A percentile compares a stretch with the other conserved stretches of the same genome.
Evolutionary conservation across 2,797 vertebrate genomes (phyloP).

Genomic region (Capromys pilorides): DNA sequence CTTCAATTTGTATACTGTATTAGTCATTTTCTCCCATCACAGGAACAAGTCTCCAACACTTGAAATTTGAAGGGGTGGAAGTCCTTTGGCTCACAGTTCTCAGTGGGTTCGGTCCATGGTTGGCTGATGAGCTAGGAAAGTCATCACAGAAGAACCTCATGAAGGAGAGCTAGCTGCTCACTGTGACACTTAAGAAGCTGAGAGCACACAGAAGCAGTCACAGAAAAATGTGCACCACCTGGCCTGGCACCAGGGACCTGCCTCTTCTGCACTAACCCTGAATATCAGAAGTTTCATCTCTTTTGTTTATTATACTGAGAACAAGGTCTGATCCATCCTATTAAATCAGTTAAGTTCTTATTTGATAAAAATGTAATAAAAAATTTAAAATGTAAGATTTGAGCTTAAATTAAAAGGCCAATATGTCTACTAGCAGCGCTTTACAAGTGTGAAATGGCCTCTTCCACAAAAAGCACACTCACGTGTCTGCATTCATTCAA

Average conservation of each 20-base stretch:
- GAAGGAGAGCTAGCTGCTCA: background rate
- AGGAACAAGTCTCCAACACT: background rate
- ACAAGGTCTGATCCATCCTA: background rate
- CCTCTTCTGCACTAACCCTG: background rate
- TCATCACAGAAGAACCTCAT: background rate
- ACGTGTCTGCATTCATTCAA: background rate
- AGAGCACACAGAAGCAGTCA: background rate
- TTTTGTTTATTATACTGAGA: background rate
- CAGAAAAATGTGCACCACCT: background rate
- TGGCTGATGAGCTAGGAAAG: background rate
- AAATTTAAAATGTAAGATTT: background rate
- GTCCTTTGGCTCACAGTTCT: too few relatives aligned
- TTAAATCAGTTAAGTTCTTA: background rate
- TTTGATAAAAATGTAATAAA: background rate
- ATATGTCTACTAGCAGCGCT: background rate
- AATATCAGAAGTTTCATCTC: background rate
- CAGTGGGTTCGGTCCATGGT: background rate
- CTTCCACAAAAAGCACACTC: background rate
- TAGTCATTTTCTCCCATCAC: background rate
- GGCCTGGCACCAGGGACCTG: background rate
- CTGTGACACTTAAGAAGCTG: background rate
- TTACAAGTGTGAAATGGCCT: background rate
- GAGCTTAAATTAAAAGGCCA: background rate
- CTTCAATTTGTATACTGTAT: background rate
- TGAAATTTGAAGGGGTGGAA: background rate